Conservation (phyloP, 1,140 invertebrate species). For the Calephelis virginiensis region DNA sequence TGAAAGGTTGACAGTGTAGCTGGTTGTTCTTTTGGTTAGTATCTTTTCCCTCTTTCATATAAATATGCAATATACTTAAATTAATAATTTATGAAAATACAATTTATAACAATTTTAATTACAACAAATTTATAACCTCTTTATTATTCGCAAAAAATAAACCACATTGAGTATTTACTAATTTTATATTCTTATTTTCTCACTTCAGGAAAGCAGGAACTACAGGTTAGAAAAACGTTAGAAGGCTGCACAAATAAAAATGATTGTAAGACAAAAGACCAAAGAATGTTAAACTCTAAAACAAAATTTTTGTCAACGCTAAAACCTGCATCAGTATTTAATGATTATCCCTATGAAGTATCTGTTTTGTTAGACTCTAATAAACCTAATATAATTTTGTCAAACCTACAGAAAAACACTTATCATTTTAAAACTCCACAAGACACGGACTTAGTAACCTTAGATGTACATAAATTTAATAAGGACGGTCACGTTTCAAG, state of each 20-base stretch:
- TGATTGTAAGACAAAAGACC: neutral
- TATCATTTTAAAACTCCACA: conserved; percentile 5
- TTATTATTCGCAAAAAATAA: too few species aligned
- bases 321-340: conserved; percentile 46
- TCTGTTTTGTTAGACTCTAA: conserved; percentile 43
- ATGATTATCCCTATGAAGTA: conserved; percentile 58
- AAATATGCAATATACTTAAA: too few species aligned
- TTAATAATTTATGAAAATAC: too few species aligned
- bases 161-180: too few species aligned
- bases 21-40: too few species aligned
- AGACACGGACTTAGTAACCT: neutral
- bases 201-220: neutral
- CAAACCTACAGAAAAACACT: neutral
- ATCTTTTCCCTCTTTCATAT: too few species aligned
- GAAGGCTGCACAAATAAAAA: neutral
- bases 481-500: too few species aligned
- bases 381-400: conserved; percentile 21
- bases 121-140: too few species aligned
- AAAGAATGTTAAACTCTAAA: conserved; percentile 14
- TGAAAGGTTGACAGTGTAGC: too few species aligned
- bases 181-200: too few species aligned
- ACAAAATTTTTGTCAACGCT: conserved; percentile 42
- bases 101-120: too few species aligned
- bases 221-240: neutral
- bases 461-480: neutral